Conservation (phyloP, 2,888 invertebrate genomes). For the Pseudeuparius sepicola region DNA sequence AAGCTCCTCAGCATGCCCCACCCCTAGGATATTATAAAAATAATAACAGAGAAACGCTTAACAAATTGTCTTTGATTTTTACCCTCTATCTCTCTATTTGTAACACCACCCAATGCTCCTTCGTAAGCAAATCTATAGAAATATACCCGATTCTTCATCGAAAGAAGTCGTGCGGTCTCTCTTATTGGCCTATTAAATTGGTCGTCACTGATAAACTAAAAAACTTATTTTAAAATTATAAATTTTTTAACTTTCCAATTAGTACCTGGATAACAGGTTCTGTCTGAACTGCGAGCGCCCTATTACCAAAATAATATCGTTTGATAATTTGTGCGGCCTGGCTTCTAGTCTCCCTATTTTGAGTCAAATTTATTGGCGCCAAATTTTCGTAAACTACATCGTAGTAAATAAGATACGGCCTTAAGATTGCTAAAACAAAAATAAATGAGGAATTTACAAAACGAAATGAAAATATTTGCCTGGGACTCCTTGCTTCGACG, state of each 20-base stretch:
- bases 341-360: conserved; percentile 11
- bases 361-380: conserved; percentile 24
- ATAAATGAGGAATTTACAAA: conserved; percentile 10
- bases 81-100: too few species aligned
- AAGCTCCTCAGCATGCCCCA: conserved; percentile 26
- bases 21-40: conserved; percentile 18
- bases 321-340: conserved; percentile 21
- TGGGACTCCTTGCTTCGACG: conserved; percentile 19
- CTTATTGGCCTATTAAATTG: conserved; percentile 37
- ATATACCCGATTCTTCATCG: conserved; percentile 32
- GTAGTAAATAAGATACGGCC: conserved; percentile 18
- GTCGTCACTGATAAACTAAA: conserved; percentile 41
- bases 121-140: conserved; percentile 28
- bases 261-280: too few species aligned
- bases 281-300: conserved; percentile 15
- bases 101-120: conserved; percentile 24
- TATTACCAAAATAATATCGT: conserved; percentile 20
- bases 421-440: conserved; percentile 20
- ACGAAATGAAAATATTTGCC: too few species aligned
- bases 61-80: too few species aligned
- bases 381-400: conserved; percentile 19
- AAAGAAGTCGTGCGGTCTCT: conserved; percentile 37
- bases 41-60: too few species aligned
- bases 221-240: too few species aligned
- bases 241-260: too few species aligned